Conservation (phyloP, 2,797 vertebrate species). For the Coccyzus lansbergi region DNA sequence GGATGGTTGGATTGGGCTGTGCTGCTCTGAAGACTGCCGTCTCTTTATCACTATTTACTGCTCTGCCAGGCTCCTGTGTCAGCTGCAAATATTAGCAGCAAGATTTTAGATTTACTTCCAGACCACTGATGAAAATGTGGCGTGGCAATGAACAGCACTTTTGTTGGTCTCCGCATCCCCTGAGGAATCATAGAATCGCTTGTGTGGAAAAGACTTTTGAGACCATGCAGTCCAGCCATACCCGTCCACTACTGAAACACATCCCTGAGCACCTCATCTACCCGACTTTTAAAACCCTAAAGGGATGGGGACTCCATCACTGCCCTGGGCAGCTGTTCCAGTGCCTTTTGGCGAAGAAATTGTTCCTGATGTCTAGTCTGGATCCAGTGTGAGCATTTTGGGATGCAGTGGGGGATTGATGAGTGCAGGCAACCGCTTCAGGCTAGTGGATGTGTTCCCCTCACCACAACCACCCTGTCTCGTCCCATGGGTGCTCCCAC, state of each 20-base stretch:
- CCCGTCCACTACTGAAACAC: too few species aligned
- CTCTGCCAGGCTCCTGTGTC: conserved; percentile 41
- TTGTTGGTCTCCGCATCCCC: background rate
- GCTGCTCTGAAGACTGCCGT: background rate
- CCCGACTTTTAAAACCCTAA: too few species aligned
- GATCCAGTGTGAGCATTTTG: rapidly evolving
- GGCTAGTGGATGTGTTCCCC: background rate
- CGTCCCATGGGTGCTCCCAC: background rate
- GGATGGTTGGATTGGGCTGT: background rate
- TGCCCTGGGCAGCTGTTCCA: too few species aligned
- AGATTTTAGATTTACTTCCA: conserved; percentile 3
- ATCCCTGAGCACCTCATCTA: too few species aligned
- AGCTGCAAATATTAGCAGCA: conserved; percentile 23
- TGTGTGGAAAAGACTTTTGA: too few species aligned
- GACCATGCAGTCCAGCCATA: too few species aligned
- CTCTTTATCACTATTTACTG: conserved; percentile 35
- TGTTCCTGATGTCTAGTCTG: too few species aligned
- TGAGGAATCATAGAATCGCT: background rate
- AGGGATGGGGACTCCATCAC: too few species aligned
- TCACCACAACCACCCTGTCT: rapidly evolving
- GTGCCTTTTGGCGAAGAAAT: too few species aligned
- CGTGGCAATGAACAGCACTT: background rate
- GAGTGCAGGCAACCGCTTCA: rapidly evolving
- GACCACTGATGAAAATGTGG: background rate
- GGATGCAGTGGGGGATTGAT: rapidly evolving